Percentiles rank a stretch among this genome's conserved stretches.
Evolutionary conservation across 2,113 vertebrate genomes (phyloP).

Genomic region (Athene cunicularia): DNA sequence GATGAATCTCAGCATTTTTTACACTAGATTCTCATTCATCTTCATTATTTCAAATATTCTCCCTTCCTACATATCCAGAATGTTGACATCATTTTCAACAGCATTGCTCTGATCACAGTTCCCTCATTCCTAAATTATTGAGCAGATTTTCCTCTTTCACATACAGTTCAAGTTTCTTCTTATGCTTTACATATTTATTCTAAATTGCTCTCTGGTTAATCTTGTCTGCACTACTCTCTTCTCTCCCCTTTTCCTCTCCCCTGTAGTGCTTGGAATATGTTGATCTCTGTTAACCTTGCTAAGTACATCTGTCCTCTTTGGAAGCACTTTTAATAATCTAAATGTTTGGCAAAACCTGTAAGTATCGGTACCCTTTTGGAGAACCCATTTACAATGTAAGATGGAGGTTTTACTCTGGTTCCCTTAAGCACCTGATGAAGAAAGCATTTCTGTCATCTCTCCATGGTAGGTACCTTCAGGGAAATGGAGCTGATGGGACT

Average conservation of each 20-base stretch:
- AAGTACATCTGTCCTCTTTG: not conserved
- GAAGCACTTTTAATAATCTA: not conserved
- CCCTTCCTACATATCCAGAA: not conserved
- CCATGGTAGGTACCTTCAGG: not conserved
- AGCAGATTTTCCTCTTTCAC: not conserved
- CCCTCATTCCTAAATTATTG: slow-evolving; percentile 6
- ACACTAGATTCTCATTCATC: not conserved
- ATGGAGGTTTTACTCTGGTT: not conserved
- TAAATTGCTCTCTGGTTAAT: not conserved
- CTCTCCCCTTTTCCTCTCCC: not conserved
- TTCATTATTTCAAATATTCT: not conserved
- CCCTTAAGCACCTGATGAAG: not conserved
- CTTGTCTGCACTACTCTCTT: not conserved
- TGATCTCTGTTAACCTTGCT: not conserved
- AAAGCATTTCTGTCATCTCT: not conserved
- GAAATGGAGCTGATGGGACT: not conserved
- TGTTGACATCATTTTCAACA: not conserved
- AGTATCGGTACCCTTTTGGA: not conserved
- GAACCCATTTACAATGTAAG: not conserved
- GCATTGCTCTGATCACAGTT: not conserved
- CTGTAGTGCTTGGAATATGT: not conserved
- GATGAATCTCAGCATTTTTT: not conserved
- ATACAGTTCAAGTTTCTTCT: not conserved
- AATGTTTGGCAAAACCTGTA: not conserved
- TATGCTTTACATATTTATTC: not conserved